These are phyloP conservation scores for Gandaritis pyraliata DNA, from an alignment of 2,888 invertebrate genomes.

Conservation along the genomic window DNA sequence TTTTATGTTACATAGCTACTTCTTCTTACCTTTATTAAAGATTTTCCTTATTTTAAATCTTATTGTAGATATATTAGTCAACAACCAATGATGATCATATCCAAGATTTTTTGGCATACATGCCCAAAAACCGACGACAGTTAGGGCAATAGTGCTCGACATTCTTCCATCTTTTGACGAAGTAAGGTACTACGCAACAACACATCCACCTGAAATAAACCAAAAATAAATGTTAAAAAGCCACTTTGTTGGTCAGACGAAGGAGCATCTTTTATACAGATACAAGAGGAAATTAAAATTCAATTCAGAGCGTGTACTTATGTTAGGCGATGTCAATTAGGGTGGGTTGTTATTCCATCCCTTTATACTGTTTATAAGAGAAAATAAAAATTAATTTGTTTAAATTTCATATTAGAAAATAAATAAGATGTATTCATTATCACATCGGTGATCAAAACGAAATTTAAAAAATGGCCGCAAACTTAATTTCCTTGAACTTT, in stretches of 20 bases:
- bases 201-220: conserved; percentile 71
- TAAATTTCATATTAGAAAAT: too few relatives aligned
- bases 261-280: too few relatives aligned
- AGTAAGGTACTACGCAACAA: conserved; percentile 74
- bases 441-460: too few relatives aligned
- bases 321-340: background rate
- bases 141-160: conserved; percentile 77
- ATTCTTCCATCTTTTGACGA: conserved; percentile 72
- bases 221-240: background rate
- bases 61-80: background rate
- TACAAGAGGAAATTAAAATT: too few relatives aligned
- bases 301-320: too few relatives aligned
- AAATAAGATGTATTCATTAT: too few relatives aligned
- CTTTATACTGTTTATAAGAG: too few relatives aligned
- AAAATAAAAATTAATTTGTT: too few relatives aligned
- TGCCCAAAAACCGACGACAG: conserved; percentile 68
- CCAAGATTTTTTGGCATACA: conserved; percentile 59
- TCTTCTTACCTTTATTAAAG: conserved; percentile 1
- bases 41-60: background rate
- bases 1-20: background rate
- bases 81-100: conserved; percentile 7
- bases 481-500: too few relatives aligned
- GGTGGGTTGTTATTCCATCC: too few relatives aligned
- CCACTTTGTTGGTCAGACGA: too few relatives aligned
- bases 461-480: too few relatives aligned